Conservation (phyloP, 2,113 vertebrate genomes). For the Callionymus lyra region DNA sequence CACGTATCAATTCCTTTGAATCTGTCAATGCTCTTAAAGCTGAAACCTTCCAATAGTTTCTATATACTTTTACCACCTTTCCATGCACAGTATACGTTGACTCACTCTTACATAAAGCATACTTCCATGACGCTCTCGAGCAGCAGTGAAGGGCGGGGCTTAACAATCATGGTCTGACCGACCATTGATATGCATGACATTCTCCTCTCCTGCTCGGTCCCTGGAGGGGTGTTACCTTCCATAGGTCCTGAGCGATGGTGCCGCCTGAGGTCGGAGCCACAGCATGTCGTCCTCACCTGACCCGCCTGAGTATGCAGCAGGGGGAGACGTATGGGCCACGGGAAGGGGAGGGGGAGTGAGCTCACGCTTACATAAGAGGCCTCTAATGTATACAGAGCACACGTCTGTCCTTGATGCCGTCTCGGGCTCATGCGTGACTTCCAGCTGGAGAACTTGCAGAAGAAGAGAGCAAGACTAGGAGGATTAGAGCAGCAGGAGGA, state of each 20-base stretch:
- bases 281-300: constrained; percentile 54
- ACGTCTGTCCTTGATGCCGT: constrained; percentile 5
- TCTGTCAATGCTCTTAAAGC: too few species aligned
- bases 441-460: constrained; percentile 1
- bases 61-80: too few species aligned
- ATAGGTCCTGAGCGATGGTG: not conserved
- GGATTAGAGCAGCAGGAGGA: constrained; percentile 10
- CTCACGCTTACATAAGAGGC: constrained; percentile 53
- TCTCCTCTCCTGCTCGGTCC: too few species aligned
- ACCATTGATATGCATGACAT: too few species aligned
- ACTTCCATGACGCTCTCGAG: too few species aligned
- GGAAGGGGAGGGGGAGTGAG: constrained; percentile 14
- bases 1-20: too few species aligned
- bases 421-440: constrained; percentile 4
- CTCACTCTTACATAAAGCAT: too few species aligned
- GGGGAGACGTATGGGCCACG: constrained; percentile 1
- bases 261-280: constrained; percentile 1
- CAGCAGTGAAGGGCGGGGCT: too few species aligned
- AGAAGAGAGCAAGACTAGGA: constrained; percentile 10
- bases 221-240: too few species aligned
- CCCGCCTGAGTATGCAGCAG: constrained; percentile 33
- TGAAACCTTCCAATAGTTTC: too few species aligned
- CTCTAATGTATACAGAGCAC: constrained; percentile 42
- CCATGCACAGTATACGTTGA: too few species aligned
- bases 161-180: too few species aligned